Evolutionary conservation across 2,113 vertebrate genomes (phyloP).

Genomic region (Osmerus mordax): DNA sequence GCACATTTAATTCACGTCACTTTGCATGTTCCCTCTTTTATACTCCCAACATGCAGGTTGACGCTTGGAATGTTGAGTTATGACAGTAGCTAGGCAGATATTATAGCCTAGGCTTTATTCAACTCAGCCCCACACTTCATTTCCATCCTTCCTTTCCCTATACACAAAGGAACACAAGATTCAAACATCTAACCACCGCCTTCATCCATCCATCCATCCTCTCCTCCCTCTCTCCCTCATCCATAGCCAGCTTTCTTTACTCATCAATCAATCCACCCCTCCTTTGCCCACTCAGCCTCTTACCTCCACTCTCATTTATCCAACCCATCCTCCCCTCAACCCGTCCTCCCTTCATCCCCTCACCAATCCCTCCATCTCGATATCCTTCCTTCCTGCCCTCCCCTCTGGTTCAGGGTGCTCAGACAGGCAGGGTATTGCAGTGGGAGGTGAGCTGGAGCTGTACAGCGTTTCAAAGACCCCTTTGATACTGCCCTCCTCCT

Average conservation of each 20-base stretch:
- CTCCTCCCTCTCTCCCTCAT: neutral
- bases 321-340: neutral
- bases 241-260: too few species aligned
- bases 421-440: slow-evolving; percentile 19
- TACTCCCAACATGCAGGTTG: slow-evolving; percentile 11
- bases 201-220: neutral
- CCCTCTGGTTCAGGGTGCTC: slow-evolving; percentile 4
- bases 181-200: neutral
- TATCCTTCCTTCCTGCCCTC: neutral
- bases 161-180: neutral
- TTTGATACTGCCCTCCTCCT: slow-evolving; percentile 53
- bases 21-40: slow-evolving; percentile 3
- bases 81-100: neutral
- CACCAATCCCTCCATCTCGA: neutral
- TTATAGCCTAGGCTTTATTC: neutral
- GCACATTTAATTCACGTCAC: slow-evolving; percentile 38
- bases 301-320: neutral
- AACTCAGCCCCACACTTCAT: too few species aligned
- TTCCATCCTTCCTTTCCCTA: too few species aligned
- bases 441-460: slow-evolving; percentile 18
- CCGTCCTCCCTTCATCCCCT: neutral
- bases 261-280: slow-evolving; percentile 19
- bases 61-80: slow-evolving; percentile 1
- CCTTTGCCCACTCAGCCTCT: slow-evolving; percentile 17
- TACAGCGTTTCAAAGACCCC: slow-evolving; percentile 62